These are phyloP conservation scores for Leuciscus waleckii DNA, from an alignment of 2,797 vertebrate species.

Conservation along the genomic window DNA sequence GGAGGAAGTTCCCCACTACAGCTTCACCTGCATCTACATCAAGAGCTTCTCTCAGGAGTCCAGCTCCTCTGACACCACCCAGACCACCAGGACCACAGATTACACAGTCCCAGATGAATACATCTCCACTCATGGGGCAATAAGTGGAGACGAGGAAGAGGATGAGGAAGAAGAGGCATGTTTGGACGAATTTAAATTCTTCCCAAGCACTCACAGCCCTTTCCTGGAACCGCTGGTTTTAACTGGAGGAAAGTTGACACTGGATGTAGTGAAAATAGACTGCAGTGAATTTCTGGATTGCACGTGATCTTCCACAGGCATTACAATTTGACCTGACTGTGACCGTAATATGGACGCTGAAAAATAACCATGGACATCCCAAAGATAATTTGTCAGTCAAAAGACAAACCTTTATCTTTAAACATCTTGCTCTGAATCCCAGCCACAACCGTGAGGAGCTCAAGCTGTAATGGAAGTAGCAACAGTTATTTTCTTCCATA, in stretches of 20 bases:
- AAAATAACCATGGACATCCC: neutral
- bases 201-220: conserved; percentile 65
- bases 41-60: conserved; percentile 75
- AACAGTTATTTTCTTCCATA: too few relatives aligned
- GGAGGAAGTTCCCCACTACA: conserved; percentile 71
- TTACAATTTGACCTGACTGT: neutral
- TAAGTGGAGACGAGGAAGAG: conserved; percentile 63
- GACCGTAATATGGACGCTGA: neutral
- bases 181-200: conserved; percentile 59
- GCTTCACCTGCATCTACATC: conserved; percentile 76
- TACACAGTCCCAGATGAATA: conserved; percentile 61
- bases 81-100: conserved; percentile 66
- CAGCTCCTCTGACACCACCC: conserved; percentile 68
- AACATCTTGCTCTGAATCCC: neutral
- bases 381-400: neutral
- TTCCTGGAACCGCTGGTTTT: conserved; percentile 58
- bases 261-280: conserved; percentile 85
- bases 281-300: conserved; percentile 70
- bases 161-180: conserved; percentile 56
- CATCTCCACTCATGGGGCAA: conserved; percentile 71
- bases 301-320: conserved; percentile 29
- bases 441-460: neutral
- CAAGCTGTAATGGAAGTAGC: neutral
- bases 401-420: neutral
- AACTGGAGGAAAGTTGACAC: conserved; percentile 78